Evolutionary conservation across 2,797 vertebrate species (phyloP).

Genomic region (Leptoclinus maculatus): DNA sequence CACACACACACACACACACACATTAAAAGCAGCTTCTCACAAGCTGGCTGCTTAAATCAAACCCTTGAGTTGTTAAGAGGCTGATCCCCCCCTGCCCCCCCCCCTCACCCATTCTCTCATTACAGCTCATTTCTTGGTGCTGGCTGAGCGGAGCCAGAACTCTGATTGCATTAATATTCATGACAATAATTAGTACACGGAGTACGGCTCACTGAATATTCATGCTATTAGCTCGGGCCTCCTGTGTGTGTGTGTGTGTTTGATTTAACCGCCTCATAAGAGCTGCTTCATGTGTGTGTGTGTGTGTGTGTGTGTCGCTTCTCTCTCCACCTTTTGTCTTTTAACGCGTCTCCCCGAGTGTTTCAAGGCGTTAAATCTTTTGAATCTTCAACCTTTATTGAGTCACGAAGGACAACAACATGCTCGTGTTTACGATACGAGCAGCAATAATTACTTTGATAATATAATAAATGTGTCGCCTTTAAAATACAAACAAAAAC

Average conservation of each 20-base stretch:
- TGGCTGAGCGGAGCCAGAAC: conserved; percentile 89
- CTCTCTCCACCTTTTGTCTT: conserved; percentile 54
- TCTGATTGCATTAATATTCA: conserved; percentile 99
- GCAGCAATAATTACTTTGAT: conserved; percentile 12
- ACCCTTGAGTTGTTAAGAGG: conserved; percentile 61
- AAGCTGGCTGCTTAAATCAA: conserved; percentile 70
- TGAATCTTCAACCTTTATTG: background rate
- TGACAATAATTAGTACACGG: conserved; percentile 96
- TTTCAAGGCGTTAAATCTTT: background rate
- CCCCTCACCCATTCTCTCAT: conserved; percentile 87
- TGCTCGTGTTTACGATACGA: background rate
- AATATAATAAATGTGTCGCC: background rate
- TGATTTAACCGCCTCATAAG: conserved; percentile 47
- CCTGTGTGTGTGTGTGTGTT: conserved; percentile 76
- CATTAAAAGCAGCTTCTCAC: conserved; percentile 35
- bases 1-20: conserved; percentile 15
- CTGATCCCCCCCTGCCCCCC: conserved; percentile 69
- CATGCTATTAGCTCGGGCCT: conserved; percentile 98
- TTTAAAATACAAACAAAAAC: too few relatives aligned
- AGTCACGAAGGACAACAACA: background rate
- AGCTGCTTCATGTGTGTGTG: conserved; percentile 31
- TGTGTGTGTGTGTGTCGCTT: conserved; percentile 21
- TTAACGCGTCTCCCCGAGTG: conserved; percentile 43
- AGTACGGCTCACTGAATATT: conserved; percentile 99
- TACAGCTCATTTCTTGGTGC: conserved; percentile 93